Percentiles rank a stretch among this genome's conserved stretches.
Evolutionary conservation across 2,113 vertebrate species (phyloP).

Genomic region (Elgaria multicarinata): DNA sequence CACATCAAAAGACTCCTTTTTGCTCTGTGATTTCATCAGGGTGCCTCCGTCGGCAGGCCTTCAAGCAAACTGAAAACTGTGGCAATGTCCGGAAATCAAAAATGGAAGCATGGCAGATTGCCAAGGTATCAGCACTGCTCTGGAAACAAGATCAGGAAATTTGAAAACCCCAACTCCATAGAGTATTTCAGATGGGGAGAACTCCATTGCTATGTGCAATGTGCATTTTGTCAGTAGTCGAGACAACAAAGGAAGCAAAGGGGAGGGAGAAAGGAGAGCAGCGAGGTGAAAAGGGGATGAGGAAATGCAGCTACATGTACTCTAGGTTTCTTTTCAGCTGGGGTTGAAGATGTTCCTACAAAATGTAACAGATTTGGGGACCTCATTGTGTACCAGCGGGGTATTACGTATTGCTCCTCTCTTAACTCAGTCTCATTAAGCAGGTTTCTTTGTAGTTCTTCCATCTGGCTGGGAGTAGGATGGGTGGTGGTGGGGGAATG

Average conservation of each 20-base stretch:
- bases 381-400: not conserved
- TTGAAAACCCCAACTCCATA: not conserved
- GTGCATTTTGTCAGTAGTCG: not conserved
- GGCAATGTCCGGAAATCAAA: not conserved
- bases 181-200: not conserved
- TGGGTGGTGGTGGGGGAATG: too few species aligned
- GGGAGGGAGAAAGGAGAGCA: not conserved
- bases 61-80: not conserved
- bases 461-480: slow-evolving; percentile 32
- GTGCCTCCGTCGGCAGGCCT: too few species aligned
- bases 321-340: not conserved
- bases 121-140: not conserved
- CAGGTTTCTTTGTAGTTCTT: slow-evolving; percentile 50
- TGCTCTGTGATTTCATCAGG: not conserved
- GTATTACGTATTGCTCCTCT: not conserved
- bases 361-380: not conserved
- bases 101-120: not conserved
- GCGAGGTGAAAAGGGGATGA: not conserved
- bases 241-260: not conserved
- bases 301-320: not conserved
- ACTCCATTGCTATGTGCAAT: not conserved
- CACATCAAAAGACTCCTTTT: not conserved
- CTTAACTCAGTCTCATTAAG: not conserved
- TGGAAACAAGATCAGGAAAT: too few species aligned
- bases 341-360: not conserved